These are phyloP conservation scores for Xanthia togata DNA, from an alignment of 2,888 invertebrate genomes.

Conservation along the genomic window DNA sequence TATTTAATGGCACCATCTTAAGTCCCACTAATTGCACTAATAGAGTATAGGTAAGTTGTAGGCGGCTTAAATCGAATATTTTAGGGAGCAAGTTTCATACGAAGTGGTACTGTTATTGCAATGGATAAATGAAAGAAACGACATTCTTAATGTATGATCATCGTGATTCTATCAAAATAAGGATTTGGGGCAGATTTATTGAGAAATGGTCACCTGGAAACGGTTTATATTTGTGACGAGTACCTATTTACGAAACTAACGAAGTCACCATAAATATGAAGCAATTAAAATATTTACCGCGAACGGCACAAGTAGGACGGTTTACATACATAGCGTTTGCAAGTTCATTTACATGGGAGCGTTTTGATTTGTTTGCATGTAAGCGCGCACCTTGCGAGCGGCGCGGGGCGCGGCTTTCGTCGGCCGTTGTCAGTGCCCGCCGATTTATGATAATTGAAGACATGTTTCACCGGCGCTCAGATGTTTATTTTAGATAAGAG, in stretches of 20 bases:
- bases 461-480: conserved; percentile 89
- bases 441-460: conserved; percentile 91
- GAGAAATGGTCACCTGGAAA: neutral
- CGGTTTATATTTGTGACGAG: neutral
- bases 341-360: conserved; percentile 66
- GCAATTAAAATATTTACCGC: conserved; percentile 22
- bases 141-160: neutral
- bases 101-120: neutral
- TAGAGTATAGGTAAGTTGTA: neutral
- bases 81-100: neutral
- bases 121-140: neutral
- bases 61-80: neutral
- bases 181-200: neutral
- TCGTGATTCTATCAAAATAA: neutral
- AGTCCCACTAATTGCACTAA: neutral
- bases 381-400: conserved; percentile 73
- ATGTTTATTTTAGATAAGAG: conserved; percentile 90
- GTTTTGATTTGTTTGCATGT: conserved; percentile 79
- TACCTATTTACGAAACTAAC: neutral
- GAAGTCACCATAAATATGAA: conserved; percentile 9
- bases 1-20: neutral
- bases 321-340: conserved; percentile 65
- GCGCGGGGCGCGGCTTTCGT: conserved; percentile 84
- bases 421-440: conserved; percentile 84
- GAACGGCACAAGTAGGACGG: conserved; percentile 38